phyloP scores from a whole-genome alignment of 2,888 invertebrate genomes.

The Melieria picta region DNA sequence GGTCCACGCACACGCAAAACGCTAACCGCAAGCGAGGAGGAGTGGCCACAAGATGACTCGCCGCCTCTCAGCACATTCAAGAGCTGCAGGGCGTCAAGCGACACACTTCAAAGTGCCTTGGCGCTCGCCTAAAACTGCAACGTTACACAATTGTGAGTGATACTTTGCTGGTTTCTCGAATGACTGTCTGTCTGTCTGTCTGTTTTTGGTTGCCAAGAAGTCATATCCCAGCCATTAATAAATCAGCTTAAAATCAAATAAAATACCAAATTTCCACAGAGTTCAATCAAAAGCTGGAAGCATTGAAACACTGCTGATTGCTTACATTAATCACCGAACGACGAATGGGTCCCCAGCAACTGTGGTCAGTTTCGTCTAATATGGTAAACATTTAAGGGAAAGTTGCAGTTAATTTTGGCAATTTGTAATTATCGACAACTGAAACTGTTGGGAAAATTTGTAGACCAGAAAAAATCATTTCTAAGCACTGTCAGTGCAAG shows the following conservation, averaged over 20 bases:
- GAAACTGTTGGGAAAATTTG: no score
- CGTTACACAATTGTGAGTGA: no score
- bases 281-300: background rate
- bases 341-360: background rate
- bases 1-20: background rate
- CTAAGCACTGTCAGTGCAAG: no score
- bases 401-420: no score
- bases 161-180: no score
- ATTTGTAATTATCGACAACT: no score
- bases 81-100: background rate
- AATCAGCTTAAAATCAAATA: conserved; percentile 20
- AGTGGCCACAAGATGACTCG: conserved; percentile 15
- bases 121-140: no score
- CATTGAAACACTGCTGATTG: conserved; percentile 48
- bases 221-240: conserved; percentile 23
- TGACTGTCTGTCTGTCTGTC: background rate
- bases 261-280: conserved; percentile 10
- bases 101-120: no score
- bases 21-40: conserved; percentile 7
- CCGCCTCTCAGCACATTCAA: conserved; percentile 5
- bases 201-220: background rate
- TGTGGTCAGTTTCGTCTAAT: no score
- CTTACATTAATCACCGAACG: conserved; percentile 55
- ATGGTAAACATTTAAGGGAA: no score
- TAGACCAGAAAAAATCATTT: no score